Evolutionary conservation across 2,113 vertebrate genomes (phyloP).

Genomic region (Tiliqua scincoides): DNA sequence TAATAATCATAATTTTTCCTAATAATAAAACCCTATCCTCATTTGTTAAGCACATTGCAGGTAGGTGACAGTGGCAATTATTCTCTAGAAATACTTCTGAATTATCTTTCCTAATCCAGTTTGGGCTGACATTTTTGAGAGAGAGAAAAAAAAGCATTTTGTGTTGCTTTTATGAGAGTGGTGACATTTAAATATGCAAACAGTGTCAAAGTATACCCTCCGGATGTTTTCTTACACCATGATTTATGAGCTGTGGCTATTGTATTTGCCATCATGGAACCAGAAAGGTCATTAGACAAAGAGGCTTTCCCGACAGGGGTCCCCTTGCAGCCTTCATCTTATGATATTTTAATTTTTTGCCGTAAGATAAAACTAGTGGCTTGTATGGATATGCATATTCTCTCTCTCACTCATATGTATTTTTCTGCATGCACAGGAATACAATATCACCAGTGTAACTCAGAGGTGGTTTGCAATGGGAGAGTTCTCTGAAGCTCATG

Average conservation of each 20-base stretch:
- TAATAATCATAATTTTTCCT: slow-evolving; percentile 85
- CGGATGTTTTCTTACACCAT: slow-evolving; percentile 73
- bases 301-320: slow-evolving; percentile 69
- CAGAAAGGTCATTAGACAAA: slow-evolving; percentile 79
- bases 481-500: background rate
- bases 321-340: slow-evolving; percentile 63
- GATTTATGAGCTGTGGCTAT: slow-evolving; percentile 82
- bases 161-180: slow-evolving; percentile 75
- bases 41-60: slow-evolving; percentile 86
- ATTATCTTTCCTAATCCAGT: slow-evolving; percentile 86
- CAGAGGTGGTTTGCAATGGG: background rate
- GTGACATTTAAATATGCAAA: slow-evolving; percentile 87
- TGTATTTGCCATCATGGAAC: slow-evolving; percentile 75
- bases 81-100: slow-evolving; percentile 82
- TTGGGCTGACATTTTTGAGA: slow-evolving; percentile 84
- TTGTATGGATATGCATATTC: slow-evolving; percentile 15
- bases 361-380: background rate
- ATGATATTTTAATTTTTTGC: slow-evolving; percentile 75
- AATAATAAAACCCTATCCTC: slow-evolving; percentile 81
- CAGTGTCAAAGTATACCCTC: slow-evolving; percentile 72
- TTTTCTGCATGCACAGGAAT: background rate
- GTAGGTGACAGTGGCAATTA: slow-evolving; percentile 86
- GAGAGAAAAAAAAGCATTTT: slow-evolving; percentile 76
- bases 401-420: slow-evolving; percentile 46
- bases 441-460: background rate